phyloP scores from a whole-genome alignment of 1,140 invertebrate genomes.

The Diachasmimorpha longicaudata region DNA sequence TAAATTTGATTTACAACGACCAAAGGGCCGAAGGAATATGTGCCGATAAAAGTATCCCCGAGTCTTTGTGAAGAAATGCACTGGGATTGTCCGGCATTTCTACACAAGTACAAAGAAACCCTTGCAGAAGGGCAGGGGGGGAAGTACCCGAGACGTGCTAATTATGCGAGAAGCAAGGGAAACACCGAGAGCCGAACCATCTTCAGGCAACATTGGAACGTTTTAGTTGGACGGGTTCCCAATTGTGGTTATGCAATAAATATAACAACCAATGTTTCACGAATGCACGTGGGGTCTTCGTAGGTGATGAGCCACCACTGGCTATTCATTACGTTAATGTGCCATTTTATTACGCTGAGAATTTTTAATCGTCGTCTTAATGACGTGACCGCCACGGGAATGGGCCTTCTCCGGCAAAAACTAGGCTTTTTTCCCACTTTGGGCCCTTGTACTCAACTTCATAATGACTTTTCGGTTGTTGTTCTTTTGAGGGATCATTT shows the following conservation, averaged over 20 bases:
- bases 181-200: neutral
- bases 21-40: neutral
- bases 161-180: slow-evolving; percentile 48
- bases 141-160: slow-evolving; percentile 46
- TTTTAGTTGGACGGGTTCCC: slow-evolving; percentile 58
- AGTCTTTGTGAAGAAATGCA: neutral
- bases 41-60: neutral
- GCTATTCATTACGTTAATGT: slow-evolving; percentile 58
- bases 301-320: neutral
- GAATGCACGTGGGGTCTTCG: neutral
- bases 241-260: slow-evolving; percentile 55
- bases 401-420: neutral
- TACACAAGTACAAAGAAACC: slow-evolving; percentile 17
- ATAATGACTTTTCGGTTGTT: neutral
- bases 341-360: slow-evolving; percentile 56
- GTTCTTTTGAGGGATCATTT: neutral
- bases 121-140: neutral
- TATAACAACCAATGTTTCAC: slow-evolving; percentile 41
- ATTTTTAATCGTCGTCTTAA: slow-evolving; percentile 60
- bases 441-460: neutral
- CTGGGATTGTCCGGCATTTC: neutral
- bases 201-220: slow-evolving; percentile 38
- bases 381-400: slow-evolving; percentile 40
- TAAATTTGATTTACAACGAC: slow-evolving; percentile 52
- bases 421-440: neutral